Percentiles rank a stretch among this genome's conserved stretches.
Conservation (phyloP, 2,113 vertebrate genomes). For the Stegostoma tigrinum region DNA sequence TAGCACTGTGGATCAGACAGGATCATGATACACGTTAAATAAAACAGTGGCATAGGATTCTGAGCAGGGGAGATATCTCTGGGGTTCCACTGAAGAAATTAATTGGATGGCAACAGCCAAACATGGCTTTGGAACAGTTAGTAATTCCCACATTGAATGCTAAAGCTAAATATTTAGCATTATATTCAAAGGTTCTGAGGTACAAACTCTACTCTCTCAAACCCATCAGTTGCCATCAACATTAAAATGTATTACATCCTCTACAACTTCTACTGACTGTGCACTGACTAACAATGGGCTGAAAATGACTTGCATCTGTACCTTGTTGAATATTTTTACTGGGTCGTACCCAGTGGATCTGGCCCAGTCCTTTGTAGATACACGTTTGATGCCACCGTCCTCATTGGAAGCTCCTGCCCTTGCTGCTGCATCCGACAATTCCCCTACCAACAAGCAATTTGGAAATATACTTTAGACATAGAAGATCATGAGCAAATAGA, state of each 20-base stretch:
- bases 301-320: conserved; percentile 43
- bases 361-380: conserved; percentile 94
- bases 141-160: neutral
- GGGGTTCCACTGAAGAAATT: neutral
- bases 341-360: conserved; percentile 86
- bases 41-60: neutral
- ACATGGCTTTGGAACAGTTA: neutral
- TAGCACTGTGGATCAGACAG: neutral
- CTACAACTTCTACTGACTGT: neutral
- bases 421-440: conserved; percentile 77
- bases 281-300: neutral
- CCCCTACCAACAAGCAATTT: conserved; percentile 62
- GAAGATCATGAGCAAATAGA: neutral
- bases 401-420: conserved; percentile 79
- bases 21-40: neutral
- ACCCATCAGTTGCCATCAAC: neutral
- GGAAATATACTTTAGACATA: conserved; percentile 30
- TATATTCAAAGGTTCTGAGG: neutral
- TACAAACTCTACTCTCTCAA: neutral
- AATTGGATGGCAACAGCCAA: neutral
- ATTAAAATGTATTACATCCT: neutral
- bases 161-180: neutral
- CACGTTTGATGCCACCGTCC: conserved; percentile 86
- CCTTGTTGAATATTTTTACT: conserved; percentile 93
- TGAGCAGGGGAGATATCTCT: neutral